Conservation (phyloP, 2,113 vertebrate genomes). For the Eurystomus gularis region DNA sequence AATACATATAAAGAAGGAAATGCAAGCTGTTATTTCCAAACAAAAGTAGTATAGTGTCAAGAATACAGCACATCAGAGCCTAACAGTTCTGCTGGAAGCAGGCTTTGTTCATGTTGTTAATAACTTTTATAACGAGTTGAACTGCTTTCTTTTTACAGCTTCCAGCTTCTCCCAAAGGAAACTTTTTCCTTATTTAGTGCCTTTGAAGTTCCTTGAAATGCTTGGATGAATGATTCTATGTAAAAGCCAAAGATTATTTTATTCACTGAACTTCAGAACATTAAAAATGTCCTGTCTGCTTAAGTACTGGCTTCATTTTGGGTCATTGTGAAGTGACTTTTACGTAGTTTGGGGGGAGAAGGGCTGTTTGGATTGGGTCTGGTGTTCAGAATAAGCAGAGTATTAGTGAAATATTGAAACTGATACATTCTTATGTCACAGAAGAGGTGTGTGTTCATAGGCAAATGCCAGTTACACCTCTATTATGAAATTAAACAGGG, state of each 20-base stretch:
- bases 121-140: conserved; percentile 57
- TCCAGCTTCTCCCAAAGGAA: conserved; percentile 63
- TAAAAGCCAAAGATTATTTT: conserved; percentile 38
- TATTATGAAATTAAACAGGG: not conserved
- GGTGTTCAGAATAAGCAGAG: not conserved
- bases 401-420: conserved; percentile 8
- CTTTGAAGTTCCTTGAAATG: conserved; percentile 26
- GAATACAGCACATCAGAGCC: not conserved
- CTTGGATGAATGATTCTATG: not conserved
- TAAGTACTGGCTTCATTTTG: conserved; percentile 7
- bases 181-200: conserved; percentile 25
- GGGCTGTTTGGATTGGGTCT: not conserved
- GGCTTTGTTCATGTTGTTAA: conserved; percentile 50
- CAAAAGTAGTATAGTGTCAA: not conserved
- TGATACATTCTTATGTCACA: conserved; percentile 2
- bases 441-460: not conserved
- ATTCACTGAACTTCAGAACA: conserved; percentile 6
- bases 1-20: conserved; percentile 13
- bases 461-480: not conserved
- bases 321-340: not conserved
- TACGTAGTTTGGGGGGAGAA: not conserved
- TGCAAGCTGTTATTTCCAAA: not conserved
- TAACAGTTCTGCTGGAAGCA: not conserved
- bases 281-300: not conserved
- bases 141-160: conserved; percentile 26